Percentiles rank a stretch among this genome's conserved stretches.
These are phyloP conservation scores for Nyctereutes procyonoides DNA, from an alignment of 2,113 vertebrate species.

Conservation along the genomic window DNA sequence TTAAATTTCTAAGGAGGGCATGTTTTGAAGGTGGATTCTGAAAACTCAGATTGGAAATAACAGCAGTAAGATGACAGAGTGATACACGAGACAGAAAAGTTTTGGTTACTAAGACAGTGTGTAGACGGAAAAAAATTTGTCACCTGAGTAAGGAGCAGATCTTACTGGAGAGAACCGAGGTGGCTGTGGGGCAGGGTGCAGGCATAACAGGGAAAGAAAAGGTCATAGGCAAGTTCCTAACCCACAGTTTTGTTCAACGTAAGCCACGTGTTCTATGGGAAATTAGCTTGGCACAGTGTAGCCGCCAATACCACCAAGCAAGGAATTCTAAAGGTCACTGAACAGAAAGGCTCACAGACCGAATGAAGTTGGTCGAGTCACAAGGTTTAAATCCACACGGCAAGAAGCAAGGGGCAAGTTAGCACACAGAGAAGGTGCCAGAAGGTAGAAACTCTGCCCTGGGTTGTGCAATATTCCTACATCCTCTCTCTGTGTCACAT, in stretches of 20 bases:
- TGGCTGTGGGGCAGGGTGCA: background rate
- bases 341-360: background rate
- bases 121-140: background rate
- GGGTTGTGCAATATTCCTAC: too few relatives aligned
- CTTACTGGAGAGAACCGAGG: background rate
- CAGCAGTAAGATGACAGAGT: background rate
- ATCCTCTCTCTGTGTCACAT: background rate
- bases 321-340: background rate
- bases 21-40: background rate
- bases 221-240: background rate
- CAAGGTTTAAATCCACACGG: background rate
- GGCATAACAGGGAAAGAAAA: background rate
- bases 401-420: background rate
- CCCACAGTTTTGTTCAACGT: background rate
- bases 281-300: background rate
- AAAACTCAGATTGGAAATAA: background rate
- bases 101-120: background rate
- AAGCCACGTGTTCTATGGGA: background rate
- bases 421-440: background rate
- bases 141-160: background rate
- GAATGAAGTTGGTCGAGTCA: background rate
- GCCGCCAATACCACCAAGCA: background rate
- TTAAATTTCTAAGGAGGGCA: background rate
- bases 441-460: background rate
- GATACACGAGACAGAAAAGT: background rate